These are phyloP conservation scores for Smutsia gigantea DNA, from an alignment of 2,797 vertebrate species.

Conservation along the genomic window DNA sequence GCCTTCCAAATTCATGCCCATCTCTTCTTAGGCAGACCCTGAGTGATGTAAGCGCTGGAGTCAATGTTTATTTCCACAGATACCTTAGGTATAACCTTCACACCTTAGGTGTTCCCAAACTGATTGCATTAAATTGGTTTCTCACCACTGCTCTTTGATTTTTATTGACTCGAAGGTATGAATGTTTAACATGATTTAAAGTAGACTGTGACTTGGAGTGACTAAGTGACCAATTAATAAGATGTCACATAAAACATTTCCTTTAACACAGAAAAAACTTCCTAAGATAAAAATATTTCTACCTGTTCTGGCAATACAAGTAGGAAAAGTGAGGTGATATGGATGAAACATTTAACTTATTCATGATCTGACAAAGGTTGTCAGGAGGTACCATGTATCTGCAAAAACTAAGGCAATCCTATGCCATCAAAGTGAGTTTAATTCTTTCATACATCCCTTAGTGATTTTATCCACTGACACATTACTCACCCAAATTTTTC, in stretches of 20 bases:
- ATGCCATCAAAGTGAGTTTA: neutral
- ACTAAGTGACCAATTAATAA: slow-evolving; percentile 30
- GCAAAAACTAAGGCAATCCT: neutral
- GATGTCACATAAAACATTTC: neutral
- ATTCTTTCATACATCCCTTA: neutral
- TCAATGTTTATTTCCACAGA: neutral
- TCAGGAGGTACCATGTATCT: neutral
- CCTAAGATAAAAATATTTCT: slow-evolving; percentile 16
- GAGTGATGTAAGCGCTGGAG: neutral
- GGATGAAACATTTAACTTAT: neutral
- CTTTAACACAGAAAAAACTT: slow-evolving; percentile 10
- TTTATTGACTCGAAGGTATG: neutral
- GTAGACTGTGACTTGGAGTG: neutral
- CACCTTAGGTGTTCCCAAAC: neutral
- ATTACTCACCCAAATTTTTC: neutral
- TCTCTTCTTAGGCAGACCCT: neutral
- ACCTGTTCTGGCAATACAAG: neutral
- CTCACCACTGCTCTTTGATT: neutral
- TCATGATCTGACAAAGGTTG: neutral
- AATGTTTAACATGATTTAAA: slow-evolving; percentile 42
- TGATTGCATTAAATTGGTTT: neutral
- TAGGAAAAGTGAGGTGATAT: neutral
- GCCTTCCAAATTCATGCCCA: neutral
- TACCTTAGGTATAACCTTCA: neutral
- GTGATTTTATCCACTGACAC: neutral